Base-by-base conservation (phyloP, 2,888 invertebrate genomes). In the Leucania comma region DNA sequence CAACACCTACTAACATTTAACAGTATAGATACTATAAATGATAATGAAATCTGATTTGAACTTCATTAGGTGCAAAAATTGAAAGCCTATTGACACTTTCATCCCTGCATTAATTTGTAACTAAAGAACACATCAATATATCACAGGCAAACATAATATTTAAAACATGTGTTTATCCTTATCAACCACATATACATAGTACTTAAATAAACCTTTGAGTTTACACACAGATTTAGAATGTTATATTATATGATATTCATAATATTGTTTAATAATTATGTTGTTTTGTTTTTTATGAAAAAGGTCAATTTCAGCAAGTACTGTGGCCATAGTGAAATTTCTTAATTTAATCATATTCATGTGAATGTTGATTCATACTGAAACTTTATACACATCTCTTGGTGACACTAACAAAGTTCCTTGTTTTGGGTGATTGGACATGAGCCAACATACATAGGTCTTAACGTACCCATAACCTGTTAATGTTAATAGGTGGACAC, bases 101-200 rank as follows among this genome's bases (percentile, higher is more conserved):
- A 12, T 10, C 4, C 8, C 22, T 50, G 22, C 22, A 1, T 22
- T 50, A 12, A 50, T 22, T 22, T 50, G 14, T 42, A 42, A 50
- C 2, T 51, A 14, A 24, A 14, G 2, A 51, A 24, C 24, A 14
- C 12, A 24, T 5, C 12, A 51, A 24, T 24, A 14, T 4, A 12
- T 22, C 51, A 12, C 9, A 51, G 24, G 3, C 1, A 38, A 54
- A 71, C 10, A 29, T 35, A 46, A 22, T 26, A 20, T 58, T n/a
- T 32, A 20, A 20, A 56, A 46, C 6, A 35, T 73, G 6, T 26
- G 20, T 61, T 72, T 60, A 20, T 61, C 35, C 4, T 0, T 46
- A 59, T 59, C 2, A 38, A 74, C 63, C 38, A 24, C 14, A 20
- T 42, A 72, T n/a, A n/a, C 17, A 24, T 22, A 51, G 50, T 29